These are phyloP conservation scores for Lacerta bilineata DNA, from an alignment of 2,797 vertebrate species.

Conservation along the genomic window DNA sequence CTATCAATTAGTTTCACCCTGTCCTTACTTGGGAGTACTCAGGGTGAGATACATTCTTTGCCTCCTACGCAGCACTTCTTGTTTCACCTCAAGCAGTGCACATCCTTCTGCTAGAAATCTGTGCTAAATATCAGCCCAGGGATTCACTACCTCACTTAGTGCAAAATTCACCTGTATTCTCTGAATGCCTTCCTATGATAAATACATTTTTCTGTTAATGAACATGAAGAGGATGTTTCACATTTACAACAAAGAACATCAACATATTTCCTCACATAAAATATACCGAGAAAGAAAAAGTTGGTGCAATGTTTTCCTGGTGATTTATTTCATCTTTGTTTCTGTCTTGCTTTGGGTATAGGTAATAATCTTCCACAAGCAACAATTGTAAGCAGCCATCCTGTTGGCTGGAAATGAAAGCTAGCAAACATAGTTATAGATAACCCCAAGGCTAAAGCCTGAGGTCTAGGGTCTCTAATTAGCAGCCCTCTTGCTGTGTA, in stretches of 20 bases:
- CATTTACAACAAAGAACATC: not conserved
- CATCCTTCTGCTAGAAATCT: not conserved
- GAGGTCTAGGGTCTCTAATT: not conserved
- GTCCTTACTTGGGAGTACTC: no score
- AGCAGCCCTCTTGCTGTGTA: constrained; percentile 22
- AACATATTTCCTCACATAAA: not conserved
- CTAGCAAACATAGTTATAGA: not conserved
- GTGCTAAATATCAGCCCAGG: not conserved
- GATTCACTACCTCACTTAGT: not conserved
- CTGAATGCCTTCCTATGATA: not conserved
- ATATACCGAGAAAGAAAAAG: not conserved
- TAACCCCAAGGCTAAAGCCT: not conserved
- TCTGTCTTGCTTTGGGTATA: not conserved
- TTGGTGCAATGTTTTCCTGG: not conserved
- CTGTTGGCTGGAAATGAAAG: not conserved
- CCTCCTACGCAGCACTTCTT: no score
- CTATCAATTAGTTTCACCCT: no score
- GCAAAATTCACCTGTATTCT: not conserved
- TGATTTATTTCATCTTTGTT: constrained; percentile 25
- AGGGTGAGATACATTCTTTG: no score
- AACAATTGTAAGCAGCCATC: not conserved
- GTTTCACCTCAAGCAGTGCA: no score
- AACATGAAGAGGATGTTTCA: not conserved
- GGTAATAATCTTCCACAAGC: not conserved
- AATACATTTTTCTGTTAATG: rapidly evolving